Conservation (phyloP, 2,797 vertebrate species). For the Gambelia wislizenii region DNA sequence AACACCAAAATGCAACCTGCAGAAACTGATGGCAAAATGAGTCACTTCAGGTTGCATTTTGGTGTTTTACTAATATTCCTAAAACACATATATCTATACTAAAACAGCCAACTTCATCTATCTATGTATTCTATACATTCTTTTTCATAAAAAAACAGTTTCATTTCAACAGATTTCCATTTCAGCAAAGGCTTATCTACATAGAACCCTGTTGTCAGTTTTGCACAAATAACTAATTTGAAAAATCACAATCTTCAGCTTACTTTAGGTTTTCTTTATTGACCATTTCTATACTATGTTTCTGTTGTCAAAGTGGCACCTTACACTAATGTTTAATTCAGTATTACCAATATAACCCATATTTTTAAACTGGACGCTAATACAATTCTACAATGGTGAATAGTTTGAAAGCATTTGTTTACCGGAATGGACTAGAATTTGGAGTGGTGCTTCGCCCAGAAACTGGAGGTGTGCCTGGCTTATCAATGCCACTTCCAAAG, state of each 20-base stretch:
- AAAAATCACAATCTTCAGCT: not conserved
- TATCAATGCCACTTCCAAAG: conserved; percentile 94
- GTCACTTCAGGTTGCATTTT: not conserved
- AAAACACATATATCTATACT: not conserved
- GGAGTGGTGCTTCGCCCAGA: conserved; percentile 93
- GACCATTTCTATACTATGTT: not conserved
- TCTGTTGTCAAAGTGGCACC: not conserved
- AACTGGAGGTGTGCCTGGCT: conserved; percentile 95
- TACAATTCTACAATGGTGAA: not conserved
- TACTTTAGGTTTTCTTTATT: not conserved
- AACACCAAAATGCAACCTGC: not conserved
- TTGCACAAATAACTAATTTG: not conserved
- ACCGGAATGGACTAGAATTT: conserved; percentile 97
- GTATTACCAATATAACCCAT: not conserved
- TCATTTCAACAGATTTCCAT: no score
- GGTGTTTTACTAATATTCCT: not conserved
- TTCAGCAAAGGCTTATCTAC: not conserved
- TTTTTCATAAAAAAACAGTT: not conserved
- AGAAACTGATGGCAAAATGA: not conserved
- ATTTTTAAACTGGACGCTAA: not conserved
- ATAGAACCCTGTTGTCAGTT: not conserved
- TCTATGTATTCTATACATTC: not conserved
- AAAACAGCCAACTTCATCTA: not conserved
- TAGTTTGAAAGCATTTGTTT: conserved; percentile 61
- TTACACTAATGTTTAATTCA: not conserved